These are phyloP conservation scores for Perca fluviatilis DNA, from an alignment of 2,113 vertebrate genomes.

Conservation along the genomic window DNA sequence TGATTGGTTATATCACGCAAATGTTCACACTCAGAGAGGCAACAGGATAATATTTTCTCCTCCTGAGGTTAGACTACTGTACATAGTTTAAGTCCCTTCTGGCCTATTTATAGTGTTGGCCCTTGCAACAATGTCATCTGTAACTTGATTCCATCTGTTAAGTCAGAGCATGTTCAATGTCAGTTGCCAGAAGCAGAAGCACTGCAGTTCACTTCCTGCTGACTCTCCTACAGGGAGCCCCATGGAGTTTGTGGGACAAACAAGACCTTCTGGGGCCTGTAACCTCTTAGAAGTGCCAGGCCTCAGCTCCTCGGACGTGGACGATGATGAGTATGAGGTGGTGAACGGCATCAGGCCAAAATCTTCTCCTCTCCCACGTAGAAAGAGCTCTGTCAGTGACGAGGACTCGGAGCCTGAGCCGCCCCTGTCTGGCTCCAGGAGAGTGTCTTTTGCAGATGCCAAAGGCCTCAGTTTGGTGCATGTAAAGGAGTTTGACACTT, in stretches of 20 bases:
- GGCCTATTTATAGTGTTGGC: constrained; percentile 95
- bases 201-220: constrained; percentile 69
- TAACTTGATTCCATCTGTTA: constrained; percentile 94
- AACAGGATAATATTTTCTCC: constrained; percentile 62
- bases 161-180: constrained; percentile 90
- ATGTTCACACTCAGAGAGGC: not conserved
- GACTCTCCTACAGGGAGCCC: constrained; percentile 84
- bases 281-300: constrained; percentile 65
- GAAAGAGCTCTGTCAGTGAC: constrained; percentile 69
- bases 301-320: constrained; percentile 58
- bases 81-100: constrained; percentile 87
- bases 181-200: constrained; percentile 87
- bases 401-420: constrained; percentile 76
- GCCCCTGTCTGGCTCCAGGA: constrained; percentile 80
- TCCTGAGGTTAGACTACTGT: constrained; percentile 75
- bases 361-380: constrained; percentile 80
- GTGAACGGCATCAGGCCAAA: constrained; percentile 77
- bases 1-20: not conserved
- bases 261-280: constrained; percentile 74
- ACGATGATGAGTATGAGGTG: constrained; percentile 76
- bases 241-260: constrained; percentile 91
- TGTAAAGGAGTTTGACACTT: constrained; percentile 91
- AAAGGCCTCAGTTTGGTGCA: constrained; percentile 93
- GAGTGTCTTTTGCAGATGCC: constrained; percentile 96
- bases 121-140: constrained; percentile 94